Evolutionary conservation across 1,140 invertebrate genomes (phyloP), one percentile per base, ranked within the genome.

Genomic region (Lasioglossum baleicum): DNA sequence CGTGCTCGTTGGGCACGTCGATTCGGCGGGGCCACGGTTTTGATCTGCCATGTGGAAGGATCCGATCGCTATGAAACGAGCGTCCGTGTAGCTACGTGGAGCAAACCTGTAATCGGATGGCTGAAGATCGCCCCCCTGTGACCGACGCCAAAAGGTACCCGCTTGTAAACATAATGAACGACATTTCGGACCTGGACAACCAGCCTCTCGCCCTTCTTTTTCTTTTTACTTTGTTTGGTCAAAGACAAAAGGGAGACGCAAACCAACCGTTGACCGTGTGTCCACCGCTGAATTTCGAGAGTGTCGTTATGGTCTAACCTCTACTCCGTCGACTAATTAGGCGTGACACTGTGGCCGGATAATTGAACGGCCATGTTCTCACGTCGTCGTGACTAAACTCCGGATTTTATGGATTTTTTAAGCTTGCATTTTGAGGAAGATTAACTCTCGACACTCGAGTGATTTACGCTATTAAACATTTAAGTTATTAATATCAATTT

Each of bases 31-130:
- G 22, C 44, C 22, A 70, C 71, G 61, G 77, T 85, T 88, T 88
- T 88, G 87, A 88, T 81, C 83, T 67, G 13, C 75, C 87, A 83
- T 66, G 83, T 65, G 87, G 87, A 88, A 88, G 65, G 44, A 82
- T 67, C 63, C 75, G 71, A 75, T 82, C 74, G 74, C 70, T 78
- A 82, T 83, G 75, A 75, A 75, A 58, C 66, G 71, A 74, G 70
- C 66, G 22, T 15, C 56, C 60, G 40, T 35, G 35, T 63, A 61
- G 65, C 60, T 63, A 67, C 53, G 26, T 31, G 66, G 75, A 61
- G 73, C 82, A 60, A 74, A 61, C 63, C 63, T 60, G 22, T 69
- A 73, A 68, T 72, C 83, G 82, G 64, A 40, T 84, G 71, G 69
- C 20, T 73, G 78, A 84, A 72, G 31, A 84, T 76, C 63, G 48